Evolutionary conservation across 2,113 vertebrate genomes (phyloP).

Genomic region (Ceuthmochares aereus): DNA sequence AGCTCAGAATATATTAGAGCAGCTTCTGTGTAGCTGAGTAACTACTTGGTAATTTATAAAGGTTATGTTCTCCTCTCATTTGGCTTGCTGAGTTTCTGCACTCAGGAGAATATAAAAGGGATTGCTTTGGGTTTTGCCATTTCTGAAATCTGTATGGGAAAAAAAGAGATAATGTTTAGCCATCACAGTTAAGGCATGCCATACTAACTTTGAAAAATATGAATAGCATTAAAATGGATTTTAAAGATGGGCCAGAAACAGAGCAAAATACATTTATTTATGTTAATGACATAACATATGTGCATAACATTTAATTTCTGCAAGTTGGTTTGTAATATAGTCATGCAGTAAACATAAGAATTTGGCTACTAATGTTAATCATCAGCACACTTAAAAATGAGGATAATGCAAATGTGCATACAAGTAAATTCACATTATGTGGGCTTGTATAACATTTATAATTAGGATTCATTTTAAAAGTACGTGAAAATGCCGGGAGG

Average conservation of each 20-base stretch:
- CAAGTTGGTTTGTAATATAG: not conserved
- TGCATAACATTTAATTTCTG: not conserved
- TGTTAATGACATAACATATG: too few species aligned
- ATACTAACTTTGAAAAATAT: not conserved
- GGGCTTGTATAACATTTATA: conserved; percentile 42
- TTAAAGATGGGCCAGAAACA: not conserved
- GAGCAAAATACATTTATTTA: not conserved
- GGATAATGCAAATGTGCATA: conserved; percentile 15
- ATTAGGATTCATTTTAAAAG: conserved; percentile 48
- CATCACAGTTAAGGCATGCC: not conserved
- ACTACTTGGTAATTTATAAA: not conserved
- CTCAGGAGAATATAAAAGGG: not conserved
- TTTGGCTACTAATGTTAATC: conserved; percentile 36
- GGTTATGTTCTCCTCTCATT: not conserved
- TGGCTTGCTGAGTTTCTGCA: not conserved
- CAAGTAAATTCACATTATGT: conserved; percentile 46
- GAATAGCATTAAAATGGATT: not conserved
- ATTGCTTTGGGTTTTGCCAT: not conserved
- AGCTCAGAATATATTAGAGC: not conserved
- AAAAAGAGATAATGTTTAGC: not conserved
- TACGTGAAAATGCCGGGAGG: not conserved
- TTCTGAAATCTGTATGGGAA: not conserved
- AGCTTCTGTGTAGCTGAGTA: not conserved
- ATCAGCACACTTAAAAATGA: conserved; percentile 15
- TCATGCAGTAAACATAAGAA: not conserved